Conservation (phyloP, 2,888 invertebrate species). For the Drosophila leonis region DNA sequence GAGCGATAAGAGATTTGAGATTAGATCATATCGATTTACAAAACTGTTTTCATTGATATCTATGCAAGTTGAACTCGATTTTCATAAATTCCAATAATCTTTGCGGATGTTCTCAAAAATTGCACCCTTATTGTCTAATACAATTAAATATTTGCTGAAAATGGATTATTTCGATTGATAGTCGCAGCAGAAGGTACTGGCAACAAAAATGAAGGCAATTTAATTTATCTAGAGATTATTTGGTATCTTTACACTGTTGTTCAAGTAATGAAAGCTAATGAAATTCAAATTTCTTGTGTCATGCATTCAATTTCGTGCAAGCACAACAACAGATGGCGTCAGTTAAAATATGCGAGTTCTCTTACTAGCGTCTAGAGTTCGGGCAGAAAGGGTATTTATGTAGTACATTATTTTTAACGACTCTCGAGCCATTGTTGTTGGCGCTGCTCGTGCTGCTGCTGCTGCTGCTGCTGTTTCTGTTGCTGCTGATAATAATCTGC, state of each 20-base stretch:
- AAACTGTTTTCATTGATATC: neutral
- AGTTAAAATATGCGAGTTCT: slow-evolving; percentile 2
- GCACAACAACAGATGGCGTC: slow-evolving; percentile 24
- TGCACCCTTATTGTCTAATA: neutral
- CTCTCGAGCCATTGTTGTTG: slow-evolving; percentile 19
- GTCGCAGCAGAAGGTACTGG: neutral
- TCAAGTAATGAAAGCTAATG: slow-evolving; percentile 24
- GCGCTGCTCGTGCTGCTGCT: slow-evolving; percentile 9
- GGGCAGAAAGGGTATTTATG: slow-evolving; percentile 28
- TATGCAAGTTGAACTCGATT: neutral
- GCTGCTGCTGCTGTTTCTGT: slow-evolving; percentile 23
- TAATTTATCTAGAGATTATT: neutral
- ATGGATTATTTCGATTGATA: neutral
- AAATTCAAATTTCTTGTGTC: slow-evolving; percentile 7
- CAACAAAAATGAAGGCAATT: neutral
- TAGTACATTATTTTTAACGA: slow-evolving; percentile 42
- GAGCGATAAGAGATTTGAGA: neutral
- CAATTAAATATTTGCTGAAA: neutral
- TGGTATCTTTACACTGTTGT: neutral
- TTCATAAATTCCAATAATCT: neutral
- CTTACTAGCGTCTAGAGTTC: too few relatives aligned
- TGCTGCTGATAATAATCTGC: slow-evolving; percentile 68
- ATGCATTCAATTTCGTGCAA: slow-evolving; percentile 4
- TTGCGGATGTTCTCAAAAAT: neutral
- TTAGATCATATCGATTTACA: neutral